These are phyloP conservation scores for Bambusicola thoracicus DNA, from an alignment of 2,113 vertebrate genomes.

Conservation along the genomic window DNA sequence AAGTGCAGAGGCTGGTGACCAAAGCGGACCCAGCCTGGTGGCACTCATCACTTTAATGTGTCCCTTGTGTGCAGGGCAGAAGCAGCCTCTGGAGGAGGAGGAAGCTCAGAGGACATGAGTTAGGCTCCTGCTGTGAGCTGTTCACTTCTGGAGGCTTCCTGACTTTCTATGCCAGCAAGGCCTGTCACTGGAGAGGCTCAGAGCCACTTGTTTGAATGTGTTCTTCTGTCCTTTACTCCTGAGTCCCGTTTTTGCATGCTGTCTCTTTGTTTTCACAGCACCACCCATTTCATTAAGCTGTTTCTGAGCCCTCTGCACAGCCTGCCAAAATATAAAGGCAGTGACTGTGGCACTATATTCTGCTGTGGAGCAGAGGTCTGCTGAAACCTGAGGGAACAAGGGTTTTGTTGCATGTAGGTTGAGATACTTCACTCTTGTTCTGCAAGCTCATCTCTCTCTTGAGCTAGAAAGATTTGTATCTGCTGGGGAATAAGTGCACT, in stretches of 20 bases:
- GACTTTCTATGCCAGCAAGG: not conserved
- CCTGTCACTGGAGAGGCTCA: not conserved
- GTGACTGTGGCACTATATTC: accelerated
- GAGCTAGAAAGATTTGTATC: no score
- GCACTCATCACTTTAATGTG: not conserved
- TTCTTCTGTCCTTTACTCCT: not conserved
- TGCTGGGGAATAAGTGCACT: not conserved
- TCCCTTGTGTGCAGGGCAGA: not conserved
- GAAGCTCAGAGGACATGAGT: not conserved
- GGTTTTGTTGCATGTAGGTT: not conserved
- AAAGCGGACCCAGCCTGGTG: not conserved
- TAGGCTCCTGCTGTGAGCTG: not conserved
- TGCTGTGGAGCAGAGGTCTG: accelerated
- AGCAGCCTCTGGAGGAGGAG: not conserved
- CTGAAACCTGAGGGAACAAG: not conserved
- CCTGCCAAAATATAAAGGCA: accelerated
- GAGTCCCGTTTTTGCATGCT: not conserved
- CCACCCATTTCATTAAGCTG: not conserved
- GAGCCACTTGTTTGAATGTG: not conserved
- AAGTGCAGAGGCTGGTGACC: not conserved
- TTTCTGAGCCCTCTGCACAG: not conserved
- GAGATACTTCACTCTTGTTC: not conserved
- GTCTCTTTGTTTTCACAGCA: not conserved
- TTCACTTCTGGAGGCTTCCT: not conserved
- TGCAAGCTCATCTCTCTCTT: not conserved